Percentiles rank a stretch among this genome's conserved stretches.
These are phyloP conservation scores for Paraplagusia blochii DNA, from an alignment of 2,113 vertebrate species.

Conservation along the genomic window DNA sequence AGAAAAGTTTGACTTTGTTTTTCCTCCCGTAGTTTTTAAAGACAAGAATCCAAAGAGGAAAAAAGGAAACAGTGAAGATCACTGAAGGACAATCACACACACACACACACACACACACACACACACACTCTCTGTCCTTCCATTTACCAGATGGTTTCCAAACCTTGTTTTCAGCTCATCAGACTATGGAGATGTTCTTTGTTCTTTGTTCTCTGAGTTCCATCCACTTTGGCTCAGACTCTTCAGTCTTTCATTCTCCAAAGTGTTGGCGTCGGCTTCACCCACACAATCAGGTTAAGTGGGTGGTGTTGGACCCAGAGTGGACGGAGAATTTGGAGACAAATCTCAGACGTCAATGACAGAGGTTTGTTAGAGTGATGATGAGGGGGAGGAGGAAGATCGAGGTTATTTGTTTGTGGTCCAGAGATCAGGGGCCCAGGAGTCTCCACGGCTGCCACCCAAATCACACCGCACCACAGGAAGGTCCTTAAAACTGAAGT, in stretches of 20 bases:
- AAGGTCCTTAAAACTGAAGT: too few species aligned
- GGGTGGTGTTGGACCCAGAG: slow-evolving; percentile 1
- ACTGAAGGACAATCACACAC: neutral
- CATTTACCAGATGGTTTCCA: slow-evolving; percentile 1
- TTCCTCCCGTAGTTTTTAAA: too few species aligned
- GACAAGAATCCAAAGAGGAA: neutral
- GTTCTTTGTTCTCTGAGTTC: too few species aligned
- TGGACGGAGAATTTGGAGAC: neutral
- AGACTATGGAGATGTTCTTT: neutral
- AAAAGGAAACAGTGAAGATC: neutral
- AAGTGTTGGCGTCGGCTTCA: slow-evolving; percentile 16
- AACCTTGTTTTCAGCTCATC: neutral
- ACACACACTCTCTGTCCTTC: neutral
- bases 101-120: neutral
- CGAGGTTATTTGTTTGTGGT: too few species aligned
- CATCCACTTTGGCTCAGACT: slow-evolving; percentile 8
- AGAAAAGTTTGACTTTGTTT: too few species aligned
- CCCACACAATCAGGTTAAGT: slow-evolving; percentile 30
- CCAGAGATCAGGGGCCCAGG: too few species aligned
- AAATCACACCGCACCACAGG: too few species aligned
- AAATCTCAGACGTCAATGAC: neutral
- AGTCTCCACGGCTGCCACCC: too few species aligned
- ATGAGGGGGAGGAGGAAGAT: too few species aligned
- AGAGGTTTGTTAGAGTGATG: too few species aligned
- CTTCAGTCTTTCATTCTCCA: neutral